phyloP scores from a whole-genome alignment of 2,888 invertebrate genomes.

The Calliscelio sp. region DNA sequence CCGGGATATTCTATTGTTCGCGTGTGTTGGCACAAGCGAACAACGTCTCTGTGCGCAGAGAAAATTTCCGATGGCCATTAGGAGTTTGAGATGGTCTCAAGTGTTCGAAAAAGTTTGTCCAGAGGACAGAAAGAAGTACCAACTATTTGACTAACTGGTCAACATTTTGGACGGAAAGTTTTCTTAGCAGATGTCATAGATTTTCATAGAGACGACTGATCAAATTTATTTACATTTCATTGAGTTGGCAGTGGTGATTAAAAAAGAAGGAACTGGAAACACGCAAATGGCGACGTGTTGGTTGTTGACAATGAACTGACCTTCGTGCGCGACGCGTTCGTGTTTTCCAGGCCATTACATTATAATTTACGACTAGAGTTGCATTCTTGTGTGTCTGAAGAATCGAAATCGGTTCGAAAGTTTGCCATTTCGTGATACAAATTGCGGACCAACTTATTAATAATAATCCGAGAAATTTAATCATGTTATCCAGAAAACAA shows the following conservation, averaged over 20 bases:
- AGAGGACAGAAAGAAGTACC: slow-evolving; percentile 15
- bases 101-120: slow-evolving; percentile 35
- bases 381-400: slow-evolving; percentile 6
- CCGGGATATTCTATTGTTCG: slow-evolving; percentile 16
- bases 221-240: neutral
- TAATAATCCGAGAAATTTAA: no score
- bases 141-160: slow-evolving; percentile 26
- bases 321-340: slow-evolving; percentile 31
- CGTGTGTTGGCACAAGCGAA: neutral
- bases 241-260: slow-evolving; percentile 2
- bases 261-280: slow-evolving; percentile 28
- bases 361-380: slow-evolving; percentile 24
- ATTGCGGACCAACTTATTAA: no score
- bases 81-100: slow-evolving; percentile 18
- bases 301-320: slow-evolving; percentile 52
- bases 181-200: slow-evolving; percentile 7
- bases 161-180: slow-evolving; percentile 15
- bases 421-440: neutral
- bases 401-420: neutral
- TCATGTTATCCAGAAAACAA: no score
- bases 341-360: slow-evolving; percentile 27
- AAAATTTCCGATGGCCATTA: slow-evolving; percentile 42
- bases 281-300: slow-evolving; percentile 1
- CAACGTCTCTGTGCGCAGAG: no score
- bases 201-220: no score